Base-by-base conservation (phyloP, 2,113 vertebrate genomes). In the Amazona vittata region DNA sequence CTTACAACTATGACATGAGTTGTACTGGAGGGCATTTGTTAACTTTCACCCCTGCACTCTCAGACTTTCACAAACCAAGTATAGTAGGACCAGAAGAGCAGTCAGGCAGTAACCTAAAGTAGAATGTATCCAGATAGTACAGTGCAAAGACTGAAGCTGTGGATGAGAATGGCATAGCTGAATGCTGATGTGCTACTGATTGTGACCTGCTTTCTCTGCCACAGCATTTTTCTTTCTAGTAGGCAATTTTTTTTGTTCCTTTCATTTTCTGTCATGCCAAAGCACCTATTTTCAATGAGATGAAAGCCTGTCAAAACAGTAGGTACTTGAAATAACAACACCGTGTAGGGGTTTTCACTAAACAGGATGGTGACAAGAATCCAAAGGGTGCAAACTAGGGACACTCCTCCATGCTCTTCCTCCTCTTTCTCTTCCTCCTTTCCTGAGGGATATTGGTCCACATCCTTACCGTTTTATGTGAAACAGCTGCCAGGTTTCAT, bases 401-500 rank as follows among this genome's bases (percentile, higher is more conserved):
- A 87, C 47, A 75, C 22, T 91, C 47, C 16, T 71, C 31, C 26
- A 33, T 24, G 49, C 22, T 84, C 41, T 93, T 85, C 53, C 46
- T 94, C 52, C 22, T 81, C 46, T 78, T 70, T 67, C 60, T 94
- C 46, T 53, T 92, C 43, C 39, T 73, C 37, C 19, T 75, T 82
- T 91, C 50, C 69, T 76, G 80, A 89, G 82, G 65, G 49, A 67
- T 65, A 49, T 60, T 46, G 62, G 52, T 73, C 62, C 60, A 62
- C 37, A 87, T 84, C 21, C 17, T 82, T 63, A 75, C 12, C 9
- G 28, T 83, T 94, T 93, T 43, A 86, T 69, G 26, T 86, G 80
- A 90, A 92, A 86, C 76, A 92, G 83, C 86, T 96, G 76, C 86
- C 90, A 96, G 78, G 28, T 94, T 92, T 94, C 46, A 55, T 89